Percentiles rank a stretch among this genome's conserved stretches.
These are phyloP conservation scores for Amia ocellicauda DNA, from an alignment of 2,113 vertebrate species.

Conservation along the genomic window DNA sequence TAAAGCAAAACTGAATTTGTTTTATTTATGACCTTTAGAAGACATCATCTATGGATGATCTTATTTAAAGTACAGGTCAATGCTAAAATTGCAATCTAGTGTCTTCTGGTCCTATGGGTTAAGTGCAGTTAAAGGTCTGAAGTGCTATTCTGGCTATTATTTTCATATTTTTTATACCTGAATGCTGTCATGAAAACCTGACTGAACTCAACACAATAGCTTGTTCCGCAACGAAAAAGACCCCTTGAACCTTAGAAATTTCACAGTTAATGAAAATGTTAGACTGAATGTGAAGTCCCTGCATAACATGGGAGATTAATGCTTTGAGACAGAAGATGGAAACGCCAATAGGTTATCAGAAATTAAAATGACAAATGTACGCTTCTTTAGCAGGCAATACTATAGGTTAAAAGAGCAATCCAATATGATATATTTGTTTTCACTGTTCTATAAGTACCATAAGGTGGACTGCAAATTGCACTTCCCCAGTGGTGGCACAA, in stretches of 20 bases:
- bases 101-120: background rate
- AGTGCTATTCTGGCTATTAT: background rate
- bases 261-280: background rate
- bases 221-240: background rate
- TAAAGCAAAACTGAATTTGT: background rate
- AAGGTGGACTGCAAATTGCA: too few relatives aligned
- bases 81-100: background rate
- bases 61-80: background rate
- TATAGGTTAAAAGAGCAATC: too few relatives aligned
- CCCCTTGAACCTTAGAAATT: background rate
- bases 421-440: too few relatives aligned
- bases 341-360: too few relatives aligned
- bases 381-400: too few relatives aligned
- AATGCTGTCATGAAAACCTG: background rate
- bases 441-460: too few relatives aligned
- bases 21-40: background rate
- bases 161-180: background rate
- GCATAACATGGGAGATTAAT: too few relatives aligned
- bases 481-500: too few relatives aligned
- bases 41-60: background rate
- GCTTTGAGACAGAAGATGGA: too few relatives aligned
- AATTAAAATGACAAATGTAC: too few relatives aligned
- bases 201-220: background rate
- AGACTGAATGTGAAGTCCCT: too few relatives aligned
- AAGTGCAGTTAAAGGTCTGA: background rate